Conservation (phyloP, 2,113 vertebrate species). For the Protomyctophum bolini region DNA sequence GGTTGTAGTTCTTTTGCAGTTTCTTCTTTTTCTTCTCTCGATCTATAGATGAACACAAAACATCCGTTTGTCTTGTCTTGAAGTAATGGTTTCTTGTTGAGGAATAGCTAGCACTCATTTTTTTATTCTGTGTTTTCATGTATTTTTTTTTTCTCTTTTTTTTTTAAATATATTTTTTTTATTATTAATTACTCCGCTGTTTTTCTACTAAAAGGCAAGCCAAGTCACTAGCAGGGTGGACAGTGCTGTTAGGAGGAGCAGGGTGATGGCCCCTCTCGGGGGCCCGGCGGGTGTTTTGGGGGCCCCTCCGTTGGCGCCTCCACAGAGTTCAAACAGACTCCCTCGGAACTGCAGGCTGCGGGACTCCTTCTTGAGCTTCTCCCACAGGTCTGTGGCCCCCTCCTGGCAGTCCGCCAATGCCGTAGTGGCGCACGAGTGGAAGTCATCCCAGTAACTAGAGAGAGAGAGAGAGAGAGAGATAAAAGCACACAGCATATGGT, state of each 20-base stretch:
- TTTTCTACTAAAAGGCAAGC: constrained; percentile 85
- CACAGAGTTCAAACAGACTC: constrained; percentile 98
- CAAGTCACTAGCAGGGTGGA: constrained; percentile 84
- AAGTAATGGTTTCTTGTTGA: background rate
- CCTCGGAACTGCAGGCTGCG: constrained; percentile 95
- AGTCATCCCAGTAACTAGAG: constrained; percentile 95
- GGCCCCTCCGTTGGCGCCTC: constrained; percentile 81
- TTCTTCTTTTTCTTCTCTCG: constrained; percentile 41
- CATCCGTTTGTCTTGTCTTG: background rate
- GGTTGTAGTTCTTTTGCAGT: constrained; percentile 37
- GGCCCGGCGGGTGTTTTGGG: constrained; percentile 57
- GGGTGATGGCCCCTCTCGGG: constrained; percentile 65
- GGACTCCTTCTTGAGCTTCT: constrained; percentile 96
- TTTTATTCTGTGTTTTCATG: constrained; percentile 61
- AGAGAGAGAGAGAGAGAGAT: background rate
- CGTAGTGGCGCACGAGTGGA: constrained; percentile 94
- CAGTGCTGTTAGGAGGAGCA: constrained; percentile 84
- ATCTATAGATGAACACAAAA: background rate
- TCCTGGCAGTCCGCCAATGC: constrained; percentile 98
- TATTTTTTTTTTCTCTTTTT: constrained; percentile 17
- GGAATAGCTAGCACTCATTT: constrained; percentile 55
- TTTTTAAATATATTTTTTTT: constrained; percentile 18
- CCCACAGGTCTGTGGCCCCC: constrained; percentile 96
- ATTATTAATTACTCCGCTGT: constrained; percentile 28
- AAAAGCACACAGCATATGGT: too few species aligned